Evolutionary conservation across 2,113 vertebrate species (phyloP).

Genomic region (Mesitornis unicolor): DNA sequence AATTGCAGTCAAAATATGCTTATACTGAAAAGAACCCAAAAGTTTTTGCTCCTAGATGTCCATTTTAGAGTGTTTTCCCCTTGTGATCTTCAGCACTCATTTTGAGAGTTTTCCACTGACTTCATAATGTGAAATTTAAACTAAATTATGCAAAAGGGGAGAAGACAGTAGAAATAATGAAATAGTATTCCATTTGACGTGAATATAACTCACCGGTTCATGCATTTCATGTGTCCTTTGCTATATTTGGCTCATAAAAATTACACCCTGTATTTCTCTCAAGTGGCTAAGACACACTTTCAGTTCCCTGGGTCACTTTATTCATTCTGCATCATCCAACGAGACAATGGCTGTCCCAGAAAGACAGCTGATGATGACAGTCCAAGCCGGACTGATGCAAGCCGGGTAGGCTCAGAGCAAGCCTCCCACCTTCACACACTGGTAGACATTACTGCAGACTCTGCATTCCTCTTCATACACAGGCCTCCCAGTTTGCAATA

Average conservation of each 20-base stretch:
- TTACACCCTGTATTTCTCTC: not conserved
- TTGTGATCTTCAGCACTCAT: not conserved
- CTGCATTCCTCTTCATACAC: not conserved
- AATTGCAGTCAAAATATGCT: not conserved
- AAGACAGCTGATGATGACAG: not conserved
- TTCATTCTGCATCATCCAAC: not conserved
- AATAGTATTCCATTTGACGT: not conserved
- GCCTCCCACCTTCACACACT: not conserved
- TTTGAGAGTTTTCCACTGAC: not conserved
- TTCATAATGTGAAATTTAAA: not conserved
- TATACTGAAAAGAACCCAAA: not conserved
- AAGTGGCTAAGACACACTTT: not conserved
- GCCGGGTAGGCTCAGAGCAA: not conserved
- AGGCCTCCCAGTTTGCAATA: not conserved
- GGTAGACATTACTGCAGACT: not conserved
- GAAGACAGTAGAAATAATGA: not conserved
- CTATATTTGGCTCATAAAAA: not conserved
- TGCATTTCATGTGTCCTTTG: not conserved
- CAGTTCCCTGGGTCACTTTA: not conserved
- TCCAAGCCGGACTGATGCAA: not conserved
- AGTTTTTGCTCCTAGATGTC: not conserved
- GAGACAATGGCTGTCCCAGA: not conserved
- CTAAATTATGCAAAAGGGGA: not conserved
- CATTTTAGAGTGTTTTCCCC: not conserved
- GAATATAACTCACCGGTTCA: not conserved